phyloP scores from a whole-genome alignment of 2,113 vertebrate species.

The human (Homo sapiens) region DNA sequence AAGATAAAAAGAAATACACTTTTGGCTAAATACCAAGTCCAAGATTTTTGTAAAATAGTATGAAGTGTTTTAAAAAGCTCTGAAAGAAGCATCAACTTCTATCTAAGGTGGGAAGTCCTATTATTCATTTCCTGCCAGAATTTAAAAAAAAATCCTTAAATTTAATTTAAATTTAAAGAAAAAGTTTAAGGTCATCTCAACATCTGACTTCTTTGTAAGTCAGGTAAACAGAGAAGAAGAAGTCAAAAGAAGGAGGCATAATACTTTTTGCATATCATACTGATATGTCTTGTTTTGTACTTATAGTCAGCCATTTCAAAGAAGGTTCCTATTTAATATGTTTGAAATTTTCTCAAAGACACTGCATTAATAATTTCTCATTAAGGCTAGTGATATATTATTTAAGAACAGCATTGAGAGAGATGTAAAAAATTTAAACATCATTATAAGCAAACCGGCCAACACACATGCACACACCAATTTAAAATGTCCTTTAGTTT shows the following conservation, averaged over 20 bases:
- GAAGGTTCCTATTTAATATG: not conserved
- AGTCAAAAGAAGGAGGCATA: not conserved
- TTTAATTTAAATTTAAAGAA: not conserved
- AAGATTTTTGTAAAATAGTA: not conserved
- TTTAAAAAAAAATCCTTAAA: not conserved
- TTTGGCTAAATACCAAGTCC: conserved; percentile 31
- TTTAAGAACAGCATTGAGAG: not conserved
- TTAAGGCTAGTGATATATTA: not conserved
- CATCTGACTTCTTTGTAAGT: not conserved
- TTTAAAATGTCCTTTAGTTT: not conserved
- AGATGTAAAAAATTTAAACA: not conserved
- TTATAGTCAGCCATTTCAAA: not conserved
- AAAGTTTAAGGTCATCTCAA: not conserved
- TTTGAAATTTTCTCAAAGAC: not conserved
- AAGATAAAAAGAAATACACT: not conserved
- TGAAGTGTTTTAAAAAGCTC: not conserved
- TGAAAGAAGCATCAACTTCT: not conserved
- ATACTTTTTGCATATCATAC: not conserved
- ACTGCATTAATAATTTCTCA: not conserved
- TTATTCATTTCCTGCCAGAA: not conserved
- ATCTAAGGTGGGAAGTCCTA: not conserved
- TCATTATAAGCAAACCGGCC: not conserved
- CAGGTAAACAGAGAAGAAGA: not conserved
- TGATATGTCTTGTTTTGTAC: not conserved
- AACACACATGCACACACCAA: not conserved